Evolutionary conservation across 1,140 invertebrate species (phyloP), one percentile per base, ranked within the genome.

Genomic region (Ceratosolen solmsi): DNA sequence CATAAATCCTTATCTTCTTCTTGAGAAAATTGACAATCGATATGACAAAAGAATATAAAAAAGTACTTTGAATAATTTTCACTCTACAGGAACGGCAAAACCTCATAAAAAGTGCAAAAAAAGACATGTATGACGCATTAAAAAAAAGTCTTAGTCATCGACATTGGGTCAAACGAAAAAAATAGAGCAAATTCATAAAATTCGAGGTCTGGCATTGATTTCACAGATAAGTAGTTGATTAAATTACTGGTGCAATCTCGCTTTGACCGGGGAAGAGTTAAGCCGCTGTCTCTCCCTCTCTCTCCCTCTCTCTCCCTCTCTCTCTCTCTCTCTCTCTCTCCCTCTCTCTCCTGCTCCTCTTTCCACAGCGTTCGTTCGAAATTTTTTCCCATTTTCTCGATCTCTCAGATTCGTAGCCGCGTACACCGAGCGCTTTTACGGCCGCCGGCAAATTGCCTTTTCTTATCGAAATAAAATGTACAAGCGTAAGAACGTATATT

Each of bases 401-500:
- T 73, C 68, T 72, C 58, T 41, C 79, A 15, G 20, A 75, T 38
- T 38, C 76, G 38, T 30, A 25, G 58, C 30, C 22, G 56, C 11
- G 56, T n/a, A n/a, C 33, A 25, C 33, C 51, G 51, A 36, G 36
- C 68, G 78, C 49, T 73, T 77, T 82, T 78, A 78, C 56, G 41
- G 74, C 68, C 75, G 27, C 60, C 60, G 38, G 74, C 63, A 78
- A 77, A 73, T 82, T 77, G 74, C 27, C 80, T 82, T 73, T 82
- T 82, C 80, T 82, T 78, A 82, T 82, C 80, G 80, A 56, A 70
- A 77, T 73, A 78, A 82, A 82, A 63, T 63, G 54, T 70, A 33
- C 74, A 33, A 54, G 65, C 73, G 63, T 71, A 81, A 81, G 79
- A 81, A 81, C 41, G 63, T 30, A 38, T 38, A 71, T 70, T 75